Evolutionary conservation across 2,113 vertebrate genomes (phyloP), one percentile per base, ranked within the genome.

Genomic region (Ammodytes dubius): DNA sequence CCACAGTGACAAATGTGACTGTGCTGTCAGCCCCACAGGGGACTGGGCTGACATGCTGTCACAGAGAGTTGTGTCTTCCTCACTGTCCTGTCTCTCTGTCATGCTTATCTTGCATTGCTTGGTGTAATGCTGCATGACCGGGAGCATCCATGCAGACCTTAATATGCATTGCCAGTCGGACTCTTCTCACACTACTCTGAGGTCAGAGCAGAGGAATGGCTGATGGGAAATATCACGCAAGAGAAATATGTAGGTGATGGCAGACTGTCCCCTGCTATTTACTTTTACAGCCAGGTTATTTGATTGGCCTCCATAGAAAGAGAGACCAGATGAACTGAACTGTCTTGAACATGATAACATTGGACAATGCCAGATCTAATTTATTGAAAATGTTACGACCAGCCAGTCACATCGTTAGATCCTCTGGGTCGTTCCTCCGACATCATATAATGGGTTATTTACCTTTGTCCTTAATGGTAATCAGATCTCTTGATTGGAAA

Each of bases 11-110:
- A 72, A 79, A 77, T 67, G 58, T 57, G 73, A 43, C 73, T 66
- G 19, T 56, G 75, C 79, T 69, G 79, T 81, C 83, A 80, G 75
- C 68, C 43, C 43, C 81, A 63, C 67, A 42, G 67, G 35, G 35
- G 54, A 79, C 43, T 56, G 8, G 13, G 67, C 60, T 35, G 76
- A 53, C 61, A 35, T 27, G 56, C 86, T 86, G 87, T 86, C 89
- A 87, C 53, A 61, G 80, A 70, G 60, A 54, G 63, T 61, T 64
- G 61, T 54, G 10, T 84, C 79, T 76, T 54, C 67, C 11, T 64
- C 46, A 27, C 47, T 67, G 63, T 52, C 52, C 71, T 79, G 27
- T 27, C 27, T 59, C 47, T 76, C 82, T 76, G 63, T 70, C 73
- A 66, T 43, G 43, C 65, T 2, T 77, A 60, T 79, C 78, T 27